A percentile compares a stretch with the other conserved stretches of the same genome.
phyloP scores from a whole-genome alignment of 2,888 invertebrate genomes.

The Melinaea marsaeus region DNA sequence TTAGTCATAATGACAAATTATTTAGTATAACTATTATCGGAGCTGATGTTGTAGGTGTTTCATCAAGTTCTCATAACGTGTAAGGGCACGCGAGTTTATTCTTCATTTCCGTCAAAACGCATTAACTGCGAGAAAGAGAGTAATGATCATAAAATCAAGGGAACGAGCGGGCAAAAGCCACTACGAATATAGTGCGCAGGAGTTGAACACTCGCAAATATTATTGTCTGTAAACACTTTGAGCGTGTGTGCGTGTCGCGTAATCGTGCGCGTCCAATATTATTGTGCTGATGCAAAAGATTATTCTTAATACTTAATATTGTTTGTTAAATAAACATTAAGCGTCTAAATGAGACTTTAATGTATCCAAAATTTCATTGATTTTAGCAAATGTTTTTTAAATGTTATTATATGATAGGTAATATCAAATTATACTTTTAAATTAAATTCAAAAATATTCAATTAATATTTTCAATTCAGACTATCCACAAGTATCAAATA shows the following conservation, averaged over 20 bases:
- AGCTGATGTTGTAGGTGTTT: too few species aligned
- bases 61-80: not conserved
- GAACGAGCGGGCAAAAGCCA: conserved; percentile 46
- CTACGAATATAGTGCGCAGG: conserved; percentile 63
- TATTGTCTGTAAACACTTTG: conserved; percentile 64
- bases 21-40: too few species aligned
- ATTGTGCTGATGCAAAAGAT: conserved; percentile 25
- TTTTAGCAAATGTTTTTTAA: too few species aligned
- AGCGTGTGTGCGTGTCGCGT: conserved; percentile 40
- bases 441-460: not conserved
- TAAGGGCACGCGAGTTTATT: conserved; percentile 14
- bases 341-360: too few species aligned
- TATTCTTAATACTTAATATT: conserved; percentile 27
- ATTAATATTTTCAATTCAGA: not conserved
- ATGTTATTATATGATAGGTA: too few species aligned
- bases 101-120: conserved; percentile 20
- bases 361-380: too few species aligned
- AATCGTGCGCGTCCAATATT: conserved; percentile 36
- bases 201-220: conserved; percentile 70
- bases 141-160: conserved; percentile 29
- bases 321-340: not conserved
- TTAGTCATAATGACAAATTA: too few species aligned
- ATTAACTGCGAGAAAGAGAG: conserved; percentile 21
- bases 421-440: too few species aligned
- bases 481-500: conserved; percentile 45